These are phyloP conservation scores for Zosterops pallidus DNA, from an alignment of 2,113 vertebrate genomes.

Conservation along the genomic window DNA sequence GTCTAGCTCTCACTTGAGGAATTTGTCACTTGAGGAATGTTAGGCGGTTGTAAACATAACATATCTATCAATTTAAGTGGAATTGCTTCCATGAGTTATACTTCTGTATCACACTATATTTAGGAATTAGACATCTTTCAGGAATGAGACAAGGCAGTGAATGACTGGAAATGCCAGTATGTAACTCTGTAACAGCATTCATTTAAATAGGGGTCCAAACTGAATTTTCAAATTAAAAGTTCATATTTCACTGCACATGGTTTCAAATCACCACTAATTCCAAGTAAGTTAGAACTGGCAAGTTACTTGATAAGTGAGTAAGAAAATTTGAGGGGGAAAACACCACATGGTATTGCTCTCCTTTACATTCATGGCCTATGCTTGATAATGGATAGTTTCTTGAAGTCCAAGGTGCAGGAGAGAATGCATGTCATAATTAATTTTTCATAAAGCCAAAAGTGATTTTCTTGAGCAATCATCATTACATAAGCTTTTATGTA, in stretches of 20 bases:
- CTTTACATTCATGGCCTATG: not conserved
- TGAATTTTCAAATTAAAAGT: not conserved
- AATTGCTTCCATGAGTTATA: not conserved
- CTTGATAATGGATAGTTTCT: not conserved
- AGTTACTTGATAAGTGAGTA: not conserved
- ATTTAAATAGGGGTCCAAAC: not conserved
- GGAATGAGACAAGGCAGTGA: not conserved
- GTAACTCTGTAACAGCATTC: not conserved
- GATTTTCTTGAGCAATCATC: not conserved
- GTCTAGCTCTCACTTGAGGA: constrained; percentile 9
- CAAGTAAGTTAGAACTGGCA: not conserved
- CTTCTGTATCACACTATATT: not conserved
- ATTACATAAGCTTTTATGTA: not conserved
- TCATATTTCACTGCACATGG: not conserved
- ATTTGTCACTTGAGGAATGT: constrained; percentile 25
- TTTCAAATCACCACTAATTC: not conserved
- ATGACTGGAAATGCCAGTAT: not conserved
- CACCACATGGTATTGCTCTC: not conserved
- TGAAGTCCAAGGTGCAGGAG: not conserved
- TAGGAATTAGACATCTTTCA: not conserved
- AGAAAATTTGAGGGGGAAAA: not conserved
- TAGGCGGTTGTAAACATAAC: not conserved
- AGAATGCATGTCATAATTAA: not conserved
- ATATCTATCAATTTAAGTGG: not conserved
- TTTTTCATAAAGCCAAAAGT: not conserved